Evolutionary conservation across 2,113 vertebrate species (phyloP).

Genomic region (Microcebus ravelobensis): DNA sequence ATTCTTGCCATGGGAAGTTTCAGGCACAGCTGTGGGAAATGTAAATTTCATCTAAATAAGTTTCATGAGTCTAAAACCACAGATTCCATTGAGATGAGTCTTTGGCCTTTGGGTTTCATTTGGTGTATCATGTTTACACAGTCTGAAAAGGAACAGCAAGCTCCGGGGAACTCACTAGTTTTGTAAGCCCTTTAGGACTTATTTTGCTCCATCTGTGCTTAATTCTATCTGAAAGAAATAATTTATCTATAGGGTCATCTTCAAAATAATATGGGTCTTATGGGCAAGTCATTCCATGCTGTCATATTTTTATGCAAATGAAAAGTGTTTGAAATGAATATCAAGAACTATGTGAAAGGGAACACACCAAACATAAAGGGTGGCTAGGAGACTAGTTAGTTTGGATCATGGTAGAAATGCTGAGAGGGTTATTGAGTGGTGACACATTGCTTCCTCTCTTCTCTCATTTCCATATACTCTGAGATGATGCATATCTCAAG

Average conservation of each 20-base stretch:
- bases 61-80: conserved; percentile 63
- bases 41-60: conserved; percentile 47
- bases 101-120: conserved; percentile 27
- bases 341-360: neutral
- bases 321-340: neutral
- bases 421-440: neutral
- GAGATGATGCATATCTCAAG: neutral
- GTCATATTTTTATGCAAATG: neutral
- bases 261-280: neutral
- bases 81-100: conserved; percentile 75
- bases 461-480: neutral
- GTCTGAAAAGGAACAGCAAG: conserved; percentile 48
- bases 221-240: conserved; percentile 3
- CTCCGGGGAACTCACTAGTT: neutral
- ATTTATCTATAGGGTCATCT: neutral
- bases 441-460: neutral
- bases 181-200: neutral
- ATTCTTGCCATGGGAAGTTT: conserved; percentile 44
- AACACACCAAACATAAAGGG: neutral
- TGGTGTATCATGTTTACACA: conserved; percentile 51
- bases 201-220: neutral
- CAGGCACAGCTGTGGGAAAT: conserved; percentile 55
- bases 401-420: neutral
- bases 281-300: neutral
- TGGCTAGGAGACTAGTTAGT: neutral